These are phyloP conservation scores for Gadopsis bispinosus DNA, from an alignment of 2,797 vertebrate genomes.

Conservation along the genomic window DNA sequence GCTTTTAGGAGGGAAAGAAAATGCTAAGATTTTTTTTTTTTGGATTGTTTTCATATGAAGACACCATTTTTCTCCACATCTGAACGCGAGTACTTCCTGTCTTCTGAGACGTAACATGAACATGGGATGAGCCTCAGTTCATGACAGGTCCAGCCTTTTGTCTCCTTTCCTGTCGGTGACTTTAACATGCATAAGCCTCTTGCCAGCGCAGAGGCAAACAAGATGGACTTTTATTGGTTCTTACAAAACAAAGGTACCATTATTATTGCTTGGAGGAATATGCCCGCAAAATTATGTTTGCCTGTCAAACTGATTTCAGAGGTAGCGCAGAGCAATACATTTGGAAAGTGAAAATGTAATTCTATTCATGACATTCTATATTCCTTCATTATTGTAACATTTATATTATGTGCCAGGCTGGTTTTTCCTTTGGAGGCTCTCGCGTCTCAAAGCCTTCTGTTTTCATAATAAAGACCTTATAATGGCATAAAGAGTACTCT, in stretches of 20 bases:
- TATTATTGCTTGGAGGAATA: slow-evolving; percentile 69
- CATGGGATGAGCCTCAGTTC: slow-evolving; percentile 57
- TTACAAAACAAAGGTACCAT: slow-evolving; percentile 70
- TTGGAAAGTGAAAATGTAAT: slow-evolving; percentile 76
- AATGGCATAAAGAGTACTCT: slow-evolving; percentile 48
- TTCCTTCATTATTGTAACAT: slow-evolving; percentile 67
- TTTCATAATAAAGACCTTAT: slow-evolving; percentile 67
- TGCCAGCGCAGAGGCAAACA: slow-evolving; percentile 62
- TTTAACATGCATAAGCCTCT: slow-evolving; percentile 74
- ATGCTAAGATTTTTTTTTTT: neutral
- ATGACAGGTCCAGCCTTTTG: slow-evolving; percentile 66
- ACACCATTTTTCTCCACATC: slow-evolving; percentile 11
- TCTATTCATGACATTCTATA: slow-evolving; percentile 79
- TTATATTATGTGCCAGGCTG: slow-evolving; percentile 69
- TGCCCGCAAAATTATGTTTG: slow-evolving; percentile 65
- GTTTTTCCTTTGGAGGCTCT: slow-evolving; percentile 66
- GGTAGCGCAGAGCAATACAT: slow-evolving; percentile 63
- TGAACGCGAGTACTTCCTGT: slow-evolving; percentile 31
- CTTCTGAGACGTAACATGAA: slow-evolving; percentile 36
- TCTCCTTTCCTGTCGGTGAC: slow-evolving; percentile 55
- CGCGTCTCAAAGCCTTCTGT: slow-evolving; percentile 63
- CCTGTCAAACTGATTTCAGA: slow-evolving; percentile 73
- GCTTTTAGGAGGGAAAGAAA: neutral
- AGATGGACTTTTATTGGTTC: slow-evolving; percentile 65
- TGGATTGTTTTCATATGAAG: slow-evolving; percentile 30